These are phyloP conservation scores for Orthosia cruda DNA, from an alignment of 2,888 invertebrate species.

Conservation along the genomic window DNA sequence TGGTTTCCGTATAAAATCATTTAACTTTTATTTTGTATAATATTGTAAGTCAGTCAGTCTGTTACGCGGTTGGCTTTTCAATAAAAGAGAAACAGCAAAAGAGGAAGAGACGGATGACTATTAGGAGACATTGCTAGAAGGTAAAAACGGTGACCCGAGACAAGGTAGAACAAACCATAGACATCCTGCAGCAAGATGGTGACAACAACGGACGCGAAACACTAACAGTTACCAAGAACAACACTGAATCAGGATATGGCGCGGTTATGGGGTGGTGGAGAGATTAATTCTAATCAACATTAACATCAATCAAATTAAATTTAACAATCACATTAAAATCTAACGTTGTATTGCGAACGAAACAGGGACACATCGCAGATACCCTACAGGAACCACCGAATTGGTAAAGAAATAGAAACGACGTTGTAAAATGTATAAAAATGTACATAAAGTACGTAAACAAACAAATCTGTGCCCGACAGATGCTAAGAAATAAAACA, in stretches of 20 bases:
- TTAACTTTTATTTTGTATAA: slow-evolving; percentile 49
- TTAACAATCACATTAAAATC: neutral
- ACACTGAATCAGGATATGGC: neutral
- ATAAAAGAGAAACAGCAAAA: slow-evolving; percentile 6
- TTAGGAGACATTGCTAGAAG: neutral
- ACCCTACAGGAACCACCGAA: slow-evolving; percentile 22
- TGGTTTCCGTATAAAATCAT: slow-evolving; percentile 44
- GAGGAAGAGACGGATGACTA: neutral
- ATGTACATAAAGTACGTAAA: slow-evolving; percentile 34
- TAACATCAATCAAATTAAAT: neutral
- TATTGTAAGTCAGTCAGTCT: slow-evolving; percentile 37
- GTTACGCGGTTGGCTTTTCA: slow-evolving; percentile 18
- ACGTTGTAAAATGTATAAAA: slow-evolving; percentile 12
- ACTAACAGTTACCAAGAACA: neutral
- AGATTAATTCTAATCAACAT: slow-evolving; percentile 6
- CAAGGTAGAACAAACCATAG: neutral
- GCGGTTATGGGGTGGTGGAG: neutral
- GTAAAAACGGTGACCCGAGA: neutral
- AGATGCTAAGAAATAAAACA: slow-evolving; percentile 13
- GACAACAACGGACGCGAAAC: neutral
- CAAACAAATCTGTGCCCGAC: slow-evolving; percentile 8
- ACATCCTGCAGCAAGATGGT: neutral
- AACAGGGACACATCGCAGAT: neutral
- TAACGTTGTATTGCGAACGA: neutral
- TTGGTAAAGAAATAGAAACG: slow-evolving; percentile 43